Conservation (phyloP, 53 echinoderm and acorn worm species). For the Hippasteria phrygiana region DNA sequence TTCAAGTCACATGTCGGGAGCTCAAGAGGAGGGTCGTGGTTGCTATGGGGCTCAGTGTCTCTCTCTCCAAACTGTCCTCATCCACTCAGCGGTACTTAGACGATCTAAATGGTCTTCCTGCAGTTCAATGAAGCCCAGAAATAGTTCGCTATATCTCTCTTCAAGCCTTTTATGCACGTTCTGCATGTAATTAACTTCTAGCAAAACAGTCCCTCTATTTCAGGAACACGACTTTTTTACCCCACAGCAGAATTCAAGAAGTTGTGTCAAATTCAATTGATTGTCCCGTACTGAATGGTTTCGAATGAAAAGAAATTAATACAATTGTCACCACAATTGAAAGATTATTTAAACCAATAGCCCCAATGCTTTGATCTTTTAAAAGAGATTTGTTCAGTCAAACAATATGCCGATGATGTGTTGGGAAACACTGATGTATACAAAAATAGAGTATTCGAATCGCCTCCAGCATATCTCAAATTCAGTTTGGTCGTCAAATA, state of each 20-base stretch:
- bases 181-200: conserved; percentile 15
- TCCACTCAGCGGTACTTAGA: conserved; percentile 28
- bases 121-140: conserved; percentile 6
- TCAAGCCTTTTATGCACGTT: background rate
- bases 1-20: conserved; percentile 10
- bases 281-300: too few species aligned
- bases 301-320: too few species aligned
- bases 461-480: too few species aligned
- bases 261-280: background rate
- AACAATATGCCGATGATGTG: too few species aligned
- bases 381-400: too few species aligned
- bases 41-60: conserved; percentile 1
- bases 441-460: too few species aligned
- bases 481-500: too few species aligned
- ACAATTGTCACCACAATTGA: too few species aligned
- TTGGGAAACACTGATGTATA: too few species aligned
- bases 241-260: background rate
- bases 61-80: conserved; percentile 13
- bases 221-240: background rate
- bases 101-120: conserved; percentile 24
- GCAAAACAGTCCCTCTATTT: conserved; percentile 14
- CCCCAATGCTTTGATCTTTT: too few species aligned
- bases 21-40: background rate
- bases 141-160: conserved; percentile 6
- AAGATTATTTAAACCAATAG: too few species aligned